Conservation (phyloP, 2,113 vertebrate genomes). For the Anser brachyrhynchus region DNA sequence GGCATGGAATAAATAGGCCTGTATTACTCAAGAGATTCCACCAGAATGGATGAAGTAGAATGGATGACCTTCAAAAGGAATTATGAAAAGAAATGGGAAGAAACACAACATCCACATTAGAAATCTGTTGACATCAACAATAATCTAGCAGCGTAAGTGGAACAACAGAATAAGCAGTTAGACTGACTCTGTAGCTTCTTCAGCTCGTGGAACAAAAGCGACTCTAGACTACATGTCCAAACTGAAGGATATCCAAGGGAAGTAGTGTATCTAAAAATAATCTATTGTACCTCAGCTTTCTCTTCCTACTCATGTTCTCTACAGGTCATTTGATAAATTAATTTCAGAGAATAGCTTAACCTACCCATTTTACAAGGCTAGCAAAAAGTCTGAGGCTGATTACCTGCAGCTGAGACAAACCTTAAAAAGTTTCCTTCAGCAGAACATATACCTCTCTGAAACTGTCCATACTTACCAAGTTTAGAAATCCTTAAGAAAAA, state of each 20-base stretch:
- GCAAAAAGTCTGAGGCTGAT: not conserved
- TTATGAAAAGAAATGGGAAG: not conserved
- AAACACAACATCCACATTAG: not conserved
- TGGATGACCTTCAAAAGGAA: not conserved
- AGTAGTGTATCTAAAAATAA: not conserved
- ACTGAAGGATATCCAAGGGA: not conserved
- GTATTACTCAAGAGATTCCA: not conserved
- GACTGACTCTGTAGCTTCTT: not conserved
- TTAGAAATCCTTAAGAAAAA: not conserved
- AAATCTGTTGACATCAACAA: not conserved
- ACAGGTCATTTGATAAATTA: not conserved
- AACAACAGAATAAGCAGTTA: not conserved
- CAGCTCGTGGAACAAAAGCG: not conserved
- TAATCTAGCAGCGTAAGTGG: not conserved
- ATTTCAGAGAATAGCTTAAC: too few relatives aligned
- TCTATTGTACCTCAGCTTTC: not conserved
- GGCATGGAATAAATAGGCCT: not conserved
- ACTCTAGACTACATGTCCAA: not conserved
- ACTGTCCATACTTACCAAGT: not conserved
- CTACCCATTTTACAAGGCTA: not conserved
- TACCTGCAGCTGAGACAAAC: not conserved
- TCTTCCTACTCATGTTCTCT: not conserved
- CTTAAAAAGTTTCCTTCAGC: not conserved
- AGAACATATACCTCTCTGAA: not conserved
- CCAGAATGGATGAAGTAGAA: not conserved